Evolutionary conservation across 2,888 invertebrate species (phyloP), one percentile per base, ranked within the genome.

Genomic region (Asteroscopus sphinx): DNA sequence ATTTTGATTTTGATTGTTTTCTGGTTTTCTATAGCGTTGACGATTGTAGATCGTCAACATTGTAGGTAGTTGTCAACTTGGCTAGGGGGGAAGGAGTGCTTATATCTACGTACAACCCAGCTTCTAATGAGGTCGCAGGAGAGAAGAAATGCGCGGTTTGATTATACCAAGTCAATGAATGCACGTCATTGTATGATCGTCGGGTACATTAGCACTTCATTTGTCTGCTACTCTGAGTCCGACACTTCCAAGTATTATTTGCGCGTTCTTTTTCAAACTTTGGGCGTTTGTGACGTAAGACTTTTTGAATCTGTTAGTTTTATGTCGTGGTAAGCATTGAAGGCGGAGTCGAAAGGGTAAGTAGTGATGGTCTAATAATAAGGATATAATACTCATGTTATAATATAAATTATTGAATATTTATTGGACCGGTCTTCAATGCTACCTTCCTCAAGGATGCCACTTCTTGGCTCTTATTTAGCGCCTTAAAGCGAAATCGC

Each of bases 321-420:
- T 40, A 33, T 60, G 53, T n/a, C 28, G 25, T n/a, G 39, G 36
- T 45, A 52, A 49, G 39, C 26, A 39, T 62, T 39, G 52, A 52
- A 54, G 58, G 55, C 41, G 63, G 63, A 67, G 41, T 52, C 12
- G 46, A 59, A 61, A 75, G 54, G 63, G 59, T 71, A 70, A 57
- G 26, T 49, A 64, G 41, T 33, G 44, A 51, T 21, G 37, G 65
- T 35, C 37, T 69, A 32, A 44, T 46, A 33, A 28, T 39, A 57
- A 39, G 6, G 28, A 33, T 21, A 54, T 28, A 9, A 36, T 39
- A 52, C 15, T 62, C 30, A 15, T 36, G n/a, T 25, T 26, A 30
- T 7, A 32, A 8, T 16, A 7, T 15, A 33, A n/a, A 7, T 5
- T 17, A 11, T 11, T 3, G 5, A 9, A 17, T 40, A 40, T 33